Percentiles rank a stretch among this genome's conserved stretches.
These are phyloP conservation scores for Oceanites oceanicus DNA, from an alignment of 2,113 vertebrate species.

Conservation along the genomic window DNA sequence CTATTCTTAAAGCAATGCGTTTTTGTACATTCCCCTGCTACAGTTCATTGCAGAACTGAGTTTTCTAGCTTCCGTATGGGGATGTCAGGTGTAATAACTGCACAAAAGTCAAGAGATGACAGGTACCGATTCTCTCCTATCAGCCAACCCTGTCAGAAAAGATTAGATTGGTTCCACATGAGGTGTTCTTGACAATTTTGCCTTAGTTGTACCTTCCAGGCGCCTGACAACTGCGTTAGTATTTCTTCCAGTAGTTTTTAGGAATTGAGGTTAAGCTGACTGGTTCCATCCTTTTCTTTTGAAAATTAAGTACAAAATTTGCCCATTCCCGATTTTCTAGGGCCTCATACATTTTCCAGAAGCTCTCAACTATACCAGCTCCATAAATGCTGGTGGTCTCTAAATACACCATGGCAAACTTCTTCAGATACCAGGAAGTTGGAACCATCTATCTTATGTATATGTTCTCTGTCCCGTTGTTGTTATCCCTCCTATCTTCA, in stretches of 20 bases:
- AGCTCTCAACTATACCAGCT: not conserved
- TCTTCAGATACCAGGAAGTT: not conserved
- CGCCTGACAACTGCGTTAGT: not conserved
- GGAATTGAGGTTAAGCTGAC: not conserved
- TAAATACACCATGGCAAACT: not conserved
- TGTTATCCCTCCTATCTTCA: not conserved
- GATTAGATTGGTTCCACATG: not conserved
- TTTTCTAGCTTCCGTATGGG: constrained; percentile 5
- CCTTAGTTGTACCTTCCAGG: not conserved
- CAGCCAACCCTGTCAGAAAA: constrained; percentile 2
- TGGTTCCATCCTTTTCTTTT: not conserved
- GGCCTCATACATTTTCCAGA: not conserved
- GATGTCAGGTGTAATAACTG: constrained; percentile 1
- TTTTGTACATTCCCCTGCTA: not conserved
- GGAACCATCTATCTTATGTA: not conserved
- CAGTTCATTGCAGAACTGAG: not conserved
- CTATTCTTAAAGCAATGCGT: not conserved
- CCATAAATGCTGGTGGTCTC: not conserved
- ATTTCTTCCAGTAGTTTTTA: not conserved
- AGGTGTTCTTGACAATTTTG: constrained; percentile 5
- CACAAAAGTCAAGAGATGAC: constrained; percentile 14
- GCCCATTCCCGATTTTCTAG: not conserved
- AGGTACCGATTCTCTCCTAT: not conserved
- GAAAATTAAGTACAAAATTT: not conserved
- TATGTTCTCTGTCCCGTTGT: not conserved